phyloP scores from a whole-genome alignment of 2,888 invertebrate species.

The Keiferia lycopersicella region DNA sequence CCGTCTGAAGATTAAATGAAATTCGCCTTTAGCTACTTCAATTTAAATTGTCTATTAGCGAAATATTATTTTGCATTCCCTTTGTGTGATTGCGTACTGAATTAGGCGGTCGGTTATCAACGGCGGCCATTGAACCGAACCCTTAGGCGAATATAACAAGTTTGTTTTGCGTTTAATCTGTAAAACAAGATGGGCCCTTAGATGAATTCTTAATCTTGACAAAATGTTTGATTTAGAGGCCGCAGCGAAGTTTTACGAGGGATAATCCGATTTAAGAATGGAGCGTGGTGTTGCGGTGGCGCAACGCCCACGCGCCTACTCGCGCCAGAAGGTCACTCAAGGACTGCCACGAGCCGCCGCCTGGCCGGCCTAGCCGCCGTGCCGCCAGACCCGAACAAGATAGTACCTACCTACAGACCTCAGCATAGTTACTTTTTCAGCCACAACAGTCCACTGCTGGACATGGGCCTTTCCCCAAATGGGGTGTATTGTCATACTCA shows the following conservation, averaged over 20 bases:
- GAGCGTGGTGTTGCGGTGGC: conserved; percentile 51
- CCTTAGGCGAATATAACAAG: conserved; percentile 1
- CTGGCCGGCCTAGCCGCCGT: neutral
- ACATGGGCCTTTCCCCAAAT: too few relatives aligned
- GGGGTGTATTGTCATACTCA: too few relatives aligned
- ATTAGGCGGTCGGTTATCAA: neutral
- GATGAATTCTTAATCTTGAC: conserved; percentile 41
- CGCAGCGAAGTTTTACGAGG: conserved; percentile 48
- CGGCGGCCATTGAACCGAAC: neutral
- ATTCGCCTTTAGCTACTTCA: neutral
- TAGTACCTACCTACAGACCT: too few relatives aligned
- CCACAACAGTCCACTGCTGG: too few relatives aligned
- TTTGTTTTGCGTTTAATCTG: conserved; percentile 25
- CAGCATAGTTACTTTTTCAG: too few relatives aligned
- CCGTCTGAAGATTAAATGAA: conserved; percentile 2
- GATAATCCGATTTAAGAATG: conserved; percentile 53
- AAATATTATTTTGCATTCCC: neutral
- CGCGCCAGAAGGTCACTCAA: conserved; percentile 52
- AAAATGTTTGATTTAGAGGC: conserved; percentile 47
- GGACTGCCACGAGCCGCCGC: conserved; percentile 39
- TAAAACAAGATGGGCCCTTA: conserved; percentile 34
- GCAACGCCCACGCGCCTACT: conserved; percentile 52
- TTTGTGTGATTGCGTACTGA: neutral
- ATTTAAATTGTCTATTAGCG: conserved; percentile 4
- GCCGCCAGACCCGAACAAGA: neutral